These are phyloP conservation scores for Tribolium freemani DNA, from an alignment of 2,888 invertebrate species.

Conservation along the genomic window DNA sequence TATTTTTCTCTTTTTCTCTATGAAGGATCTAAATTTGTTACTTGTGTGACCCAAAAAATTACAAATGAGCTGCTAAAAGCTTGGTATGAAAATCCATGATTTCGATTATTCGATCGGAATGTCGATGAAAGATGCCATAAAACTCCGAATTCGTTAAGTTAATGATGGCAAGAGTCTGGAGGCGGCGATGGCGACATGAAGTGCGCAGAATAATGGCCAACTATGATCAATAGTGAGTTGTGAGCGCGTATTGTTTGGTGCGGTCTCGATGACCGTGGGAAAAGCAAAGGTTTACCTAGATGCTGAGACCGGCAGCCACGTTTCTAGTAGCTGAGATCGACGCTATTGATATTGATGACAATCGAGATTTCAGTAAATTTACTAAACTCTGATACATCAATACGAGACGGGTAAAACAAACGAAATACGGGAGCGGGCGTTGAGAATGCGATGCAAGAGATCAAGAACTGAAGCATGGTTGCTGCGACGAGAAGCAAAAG, in stretches of 20 bases:
- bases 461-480: not conserved
- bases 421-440: slow-evolving; percentile 25
- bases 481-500: not conserved
- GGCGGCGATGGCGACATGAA: slow-evolving; percentile 59
- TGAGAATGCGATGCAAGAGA: not conserved
- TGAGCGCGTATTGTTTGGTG: slow-evolving; percentile 64
- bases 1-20: no score
- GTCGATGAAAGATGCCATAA: not conserved
- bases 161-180: not conserved
- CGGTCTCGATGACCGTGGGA: slow-evolving; percentile 64
- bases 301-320: slow-evolving; percentile 40
- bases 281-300: slow-evolving; percentile 61
- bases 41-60: no score
- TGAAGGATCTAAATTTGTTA: no score
- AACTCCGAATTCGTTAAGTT: slow-evolving; percentile 17
- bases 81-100: no score
- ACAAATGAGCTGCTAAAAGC: no score
- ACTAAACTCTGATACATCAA: slow-evolving; percentile 47
- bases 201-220: slow-evolving; percentile 62
- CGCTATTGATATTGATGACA: slow-evolving; percentile 52
- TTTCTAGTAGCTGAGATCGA: slow-evolving; percentile 48
- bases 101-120: not conserved
- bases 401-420: slow-evolving; percentile 40
- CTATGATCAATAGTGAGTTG: slow-evolving; percentile 65
- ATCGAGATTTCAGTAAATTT: slow-evolving; percentile 51